These are phyloP conservation scores for Heterochromis multidens DNA, from an alignment of 2,113 vertebrate genomes.

Conservation along the genomic window DNA sequence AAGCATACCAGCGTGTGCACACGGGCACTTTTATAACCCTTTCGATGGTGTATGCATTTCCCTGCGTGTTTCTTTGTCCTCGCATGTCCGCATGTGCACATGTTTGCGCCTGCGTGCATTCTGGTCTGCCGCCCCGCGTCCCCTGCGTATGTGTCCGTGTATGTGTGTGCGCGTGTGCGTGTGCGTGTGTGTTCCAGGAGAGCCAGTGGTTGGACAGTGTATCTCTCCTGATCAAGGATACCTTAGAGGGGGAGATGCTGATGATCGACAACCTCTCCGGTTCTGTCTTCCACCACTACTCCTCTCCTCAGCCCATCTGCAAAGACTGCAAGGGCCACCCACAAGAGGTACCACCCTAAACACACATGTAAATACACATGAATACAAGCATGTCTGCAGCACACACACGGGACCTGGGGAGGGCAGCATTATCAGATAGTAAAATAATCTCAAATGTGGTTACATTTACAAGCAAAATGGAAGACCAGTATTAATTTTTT, in stretches of 20 bases:
- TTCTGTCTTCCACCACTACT: conserved; percentile 98
- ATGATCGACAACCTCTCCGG: conserved; percentile 99
- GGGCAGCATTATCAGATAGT: background rate
- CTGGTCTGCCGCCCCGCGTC: conserved; percentile 66
- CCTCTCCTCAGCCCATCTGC: conserved; percentile 85
- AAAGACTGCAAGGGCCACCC: conserved; percentile 89
- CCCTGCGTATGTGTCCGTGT: conserved; percentile 48
- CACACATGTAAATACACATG: background rate
- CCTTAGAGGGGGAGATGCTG: conserved; percentile 97
- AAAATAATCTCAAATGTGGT: background rate
- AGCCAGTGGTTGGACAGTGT: conserved; percentile 99
- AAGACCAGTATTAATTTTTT: background rate
- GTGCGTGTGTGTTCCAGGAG: conserved; percentile 82
- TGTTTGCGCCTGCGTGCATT: conserved; percentile 65
- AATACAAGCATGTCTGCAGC: background rate
- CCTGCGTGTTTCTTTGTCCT: conserved; percentile 71
- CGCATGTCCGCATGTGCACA: conserved; percentile 71
- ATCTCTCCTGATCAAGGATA: conserved; percentile 99
- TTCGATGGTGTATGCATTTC: conserved; percentile 64
- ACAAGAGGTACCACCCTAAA: conserved; percentile 84
- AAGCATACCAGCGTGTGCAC: conserved; percentile 25
- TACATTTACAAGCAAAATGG: background rate
- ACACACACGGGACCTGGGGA: background rate
- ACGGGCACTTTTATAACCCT: conserved; percentile 36
- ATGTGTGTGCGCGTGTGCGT: background rate